Base-by-base conservation (phyloP, 1,140 invertebrate species). In the Papilio xuthus region DNA sequence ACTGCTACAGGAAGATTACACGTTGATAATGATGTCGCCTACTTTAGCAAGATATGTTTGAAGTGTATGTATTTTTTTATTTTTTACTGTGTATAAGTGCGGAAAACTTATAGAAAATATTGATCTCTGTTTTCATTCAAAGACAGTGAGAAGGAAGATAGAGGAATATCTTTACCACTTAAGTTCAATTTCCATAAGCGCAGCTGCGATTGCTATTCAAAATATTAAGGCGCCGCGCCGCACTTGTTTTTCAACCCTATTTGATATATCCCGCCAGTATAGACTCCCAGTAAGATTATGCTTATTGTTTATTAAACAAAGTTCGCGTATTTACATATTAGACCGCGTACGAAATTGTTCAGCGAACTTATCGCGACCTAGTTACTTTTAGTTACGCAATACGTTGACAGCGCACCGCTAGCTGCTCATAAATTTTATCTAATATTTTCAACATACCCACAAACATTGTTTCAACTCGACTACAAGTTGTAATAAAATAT, bases 31-130 rank as follows among this genome's bases (percentile, higher is more conserved):
- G 93, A 94, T 81, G 89, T 89, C 18, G 89, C 90, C 20, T 93
- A 90, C 78, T 94, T 94, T 79, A 90, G 89, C 70, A 94, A 93
- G 85, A 88, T 88, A 78, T 94, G 93, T 78, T 79, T 93, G 60
- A 80, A 88, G 85, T 76, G 93, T 94, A 80, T 81, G 90, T 84
- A 32, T 73, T 23, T 44, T 47, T 23, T n/a, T 50, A 47, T 26
- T 18, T 42, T n/a, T 18, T 53, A 2, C 9, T n/a, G n/a, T 53
- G 18, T n/a, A 0, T 18, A 47, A 47, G 15, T 0, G 44, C 44
- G 18, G 18, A 18, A 18, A 6, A 47, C 15, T 37, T 37, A 7
- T 1, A 37, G 18, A 47, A 18, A 4, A 3, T 47, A 47, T 47
- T 53, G 0, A n/a, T 50, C 0, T 50, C 0, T 18, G 13, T 53